These are phyloP conservation scores for Ctenicera cuprea DNA, from an alignment of 2,888 invertebrate species.

Conservation along the genomic window DNA sequence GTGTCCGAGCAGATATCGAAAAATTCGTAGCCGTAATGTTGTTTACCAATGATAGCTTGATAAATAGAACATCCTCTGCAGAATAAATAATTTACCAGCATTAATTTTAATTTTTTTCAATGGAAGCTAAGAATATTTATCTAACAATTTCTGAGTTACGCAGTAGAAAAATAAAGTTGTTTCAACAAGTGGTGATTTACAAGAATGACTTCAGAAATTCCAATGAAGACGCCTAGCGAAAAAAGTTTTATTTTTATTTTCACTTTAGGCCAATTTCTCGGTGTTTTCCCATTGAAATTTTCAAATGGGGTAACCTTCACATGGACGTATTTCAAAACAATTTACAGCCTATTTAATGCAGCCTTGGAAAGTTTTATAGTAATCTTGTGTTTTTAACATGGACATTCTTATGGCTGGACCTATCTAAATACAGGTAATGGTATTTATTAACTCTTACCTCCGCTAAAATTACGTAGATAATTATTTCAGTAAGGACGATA, in stretches of 20 bases:
- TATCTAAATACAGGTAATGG: constrained; percentile 6
- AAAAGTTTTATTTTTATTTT: constrained; percentile 25
- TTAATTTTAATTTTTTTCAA: background rate
- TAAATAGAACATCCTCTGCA: background rate
- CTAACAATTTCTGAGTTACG: background rate
- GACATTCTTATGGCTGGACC: background rate
- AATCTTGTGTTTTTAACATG: constrained; percentile 5
- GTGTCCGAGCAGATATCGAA: background rate
- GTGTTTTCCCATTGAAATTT: background rate
- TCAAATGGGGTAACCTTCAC: background rate
- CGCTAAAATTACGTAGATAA: too few species aligned
- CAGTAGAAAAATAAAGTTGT: too few species aligned
- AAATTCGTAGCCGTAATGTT: background rate
- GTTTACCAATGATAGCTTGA: background rate
- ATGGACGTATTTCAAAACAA: constrained; percentile 8
- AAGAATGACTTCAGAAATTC: constrained; percentile 9
- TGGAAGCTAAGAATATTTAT: background rate
- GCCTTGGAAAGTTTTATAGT: background rate
- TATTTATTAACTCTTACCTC: too few species aligned
- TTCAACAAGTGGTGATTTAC: background rate
- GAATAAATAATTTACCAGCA: background rate
- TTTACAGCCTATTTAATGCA: constrained; percentile 5
- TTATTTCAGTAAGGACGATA: constrained; percentile 57
- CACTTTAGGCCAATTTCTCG: constrained; percentile 13
- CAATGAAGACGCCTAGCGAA: background rate